A percentile compares a stretch with the other conserved stretches of the same genome.
Conservation (phyloP, 2,113 vertebrate genomes). For the Origma solitaria region DNA sequence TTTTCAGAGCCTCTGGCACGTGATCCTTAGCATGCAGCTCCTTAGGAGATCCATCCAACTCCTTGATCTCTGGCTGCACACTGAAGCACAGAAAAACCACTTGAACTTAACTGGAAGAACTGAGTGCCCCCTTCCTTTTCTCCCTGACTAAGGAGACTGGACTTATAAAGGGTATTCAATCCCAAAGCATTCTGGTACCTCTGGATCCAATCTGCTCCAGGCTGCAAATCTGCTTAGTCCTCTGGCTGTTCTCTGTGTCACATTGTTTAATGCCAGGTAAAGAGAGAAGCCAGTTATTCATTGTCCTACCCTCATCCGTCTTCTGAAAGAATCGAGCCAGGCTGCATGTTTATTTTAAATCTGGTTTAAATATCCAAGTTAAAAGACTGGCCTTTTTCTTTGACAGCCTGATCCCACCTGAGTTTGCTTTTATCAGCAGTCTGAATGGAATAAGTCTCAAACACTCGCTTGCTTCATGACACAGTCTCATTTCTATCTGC, state of each 20-base stretch:
- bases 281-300: neutral
- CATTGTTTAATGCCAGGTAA: neutral
- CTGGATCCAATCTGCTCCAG: neutral
- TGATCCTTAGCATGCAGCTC: neutral
- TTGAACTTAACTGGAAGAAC: neutral
- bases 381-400: neutral
- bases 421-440: neutral
- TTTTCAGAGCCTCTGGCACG: neutral
- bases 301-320: neutral
- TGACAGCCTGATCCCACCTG: neutral
- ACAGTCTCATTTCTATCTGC: neutral
- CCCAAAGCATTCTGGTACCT: neutral
- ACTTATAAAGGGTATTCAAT: neutral
- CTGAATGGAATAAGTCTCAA: neutral
- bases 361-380: neutral
- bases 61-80: neutral
- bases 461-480: neutral
- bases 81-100: neutral
- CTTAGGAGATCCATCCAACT: neutral
- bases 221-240: neutral
- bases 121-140: neutral
- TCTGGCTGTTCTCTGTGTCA: neutral
- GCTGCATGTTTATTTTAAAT: neutral
- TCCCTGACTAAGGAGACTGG: neutral
- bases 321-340: neutral